phyloP scores from a whole-genome alignment of 2,113 vertebrate genomes.

The Oreochromis niloticus region DNA sequence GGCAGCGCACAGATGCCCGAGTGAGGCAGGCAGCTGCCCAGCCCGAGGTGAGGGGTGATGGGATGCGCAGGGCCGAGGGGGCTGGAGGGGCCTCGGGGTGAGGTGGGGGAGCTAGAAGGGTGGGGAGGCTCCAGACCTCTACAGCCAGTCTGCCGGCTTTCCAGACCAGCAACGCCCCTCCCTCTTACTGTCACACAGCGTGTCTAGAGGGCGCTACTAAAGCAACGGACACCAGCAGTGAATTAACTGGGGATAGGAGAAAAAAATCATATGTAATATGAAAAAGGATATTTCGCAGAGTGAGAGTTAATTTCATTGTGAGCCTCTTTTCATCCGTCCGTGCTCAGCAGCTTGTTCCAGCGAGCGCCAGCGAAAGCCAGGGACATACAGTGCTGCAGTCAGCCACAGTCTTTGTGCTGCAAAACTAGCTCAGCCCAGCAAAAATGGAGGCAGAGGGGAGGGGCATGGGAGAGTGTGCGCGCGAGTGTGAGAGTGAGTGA shows the following conservation, averaged over 20 bases:
- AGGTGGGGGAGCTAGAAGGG: background rate
- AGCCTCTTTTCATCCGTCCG: constrained; percentile 35
- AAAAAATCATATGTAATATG: background rate
- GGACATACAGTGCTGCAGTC: constrained; percentile 69
- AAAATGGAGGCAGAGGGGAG: constrained; percentile 64
- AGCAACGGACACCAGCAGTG: background rate
- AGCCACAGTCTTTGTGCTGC: constrained; percentile 63
- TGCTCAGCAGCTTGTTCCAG: constrained; percentile 37
- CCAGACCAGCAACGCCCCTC: constrained; percentile 49
- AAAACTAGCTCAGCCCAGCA: constrained; percentile 68
- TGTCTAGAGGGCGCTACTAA: constrained; percentile 35
- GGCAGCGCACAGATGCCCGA: constrained; percentile 64
- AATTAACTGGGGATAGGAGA: constrained; percentile 1
- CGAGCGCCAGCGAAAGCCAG: constrained; percentile 30
- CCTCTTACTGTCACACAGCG: constrained; percentile 14
- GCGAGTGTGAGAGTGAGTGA: constrained; percentile 19
- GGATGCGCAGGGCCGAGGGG: constrained; percentile 25
- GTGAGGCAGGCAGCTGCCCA: constrained; percentile 63
- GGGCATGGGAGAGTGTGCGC: constrained; percentile 50
- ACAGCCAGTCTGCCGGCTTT: constrained; percentile 40
- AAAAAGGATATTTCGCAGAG: constrained; percentile 32
- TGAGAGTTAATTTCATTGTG: constrained; percentile 48
- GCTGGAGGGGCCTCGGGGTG: background rate
- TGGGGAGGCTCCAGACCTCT: constrained; percentile 15
- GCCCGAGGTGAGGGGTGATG: constrained; percentile 57